Percentiles rank a stretch among this genome's conserved stretches.
Conservation (phyloP, 2,113 vertebrate species). For the Erinaceus europaeus region DNA sequence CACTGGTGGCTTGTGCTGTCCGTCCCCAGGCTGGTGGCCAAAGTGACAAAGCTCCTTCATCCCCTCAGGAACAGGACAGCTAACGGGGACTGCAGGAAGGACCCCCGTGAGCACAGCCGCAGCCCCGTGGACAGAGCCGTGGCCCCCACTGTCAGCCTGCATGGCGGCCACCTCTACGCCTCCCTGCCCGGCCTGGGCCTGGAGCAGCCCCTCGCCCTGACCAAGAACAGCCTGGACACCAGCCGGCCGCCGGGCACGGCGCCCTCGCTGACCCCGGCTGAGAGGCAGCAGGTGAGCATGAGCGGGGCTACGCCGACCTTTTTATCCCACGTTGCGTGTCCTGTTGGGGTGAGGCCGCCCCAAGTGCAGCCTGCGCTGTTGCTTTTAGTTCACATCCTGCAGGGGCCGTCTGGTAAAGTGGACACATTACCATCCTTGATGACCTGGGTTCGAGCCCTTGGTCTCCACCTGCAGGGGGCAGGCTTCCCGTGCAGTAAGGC, state of each 20-base stretch:
- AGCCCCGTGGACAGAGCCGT: constrained; percentile 92
- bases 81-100: constrained; percentile 95
- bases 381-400: too few species aligned
- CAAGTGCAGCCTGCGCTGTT: too few species aligned
- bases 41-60: too few species aligned
- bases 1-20: too few species aligned
- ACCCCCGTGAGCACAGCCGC: constrained; percentile 91
- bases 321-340: not conserved
- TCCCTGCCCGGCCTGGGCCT: constrained; percentile 91
- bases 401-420: too few species aligned
- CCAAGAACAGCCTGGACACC: constrained; percentile 93
- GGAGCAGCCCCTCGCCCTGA: constrained; percentile 98
- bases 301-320: too few species aligned
- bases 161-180: constrained; percentile 87
- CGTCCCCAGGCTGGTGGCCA: too few species aligned
- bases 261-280: constrained; percentile 85
- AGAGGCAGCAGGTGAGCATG: constrained; percentile 97
- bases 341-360: too few species aligned
- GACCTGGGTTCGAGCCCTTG: too few species aligned
- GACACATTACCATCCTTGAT: too few species aligned
- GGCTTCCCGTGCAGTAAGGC: too few species aligned
- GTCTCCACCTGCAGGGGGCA: too few species aligned
- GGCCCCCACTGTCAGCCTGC: constrained; percentile 88
- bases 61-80: constrained; percentile 89
- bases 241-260: constrained; percentile 83